phyloP scores from a whole-genome alignment of 2,797 vertebrate species.

The Masticophis lateralis region DNA sequence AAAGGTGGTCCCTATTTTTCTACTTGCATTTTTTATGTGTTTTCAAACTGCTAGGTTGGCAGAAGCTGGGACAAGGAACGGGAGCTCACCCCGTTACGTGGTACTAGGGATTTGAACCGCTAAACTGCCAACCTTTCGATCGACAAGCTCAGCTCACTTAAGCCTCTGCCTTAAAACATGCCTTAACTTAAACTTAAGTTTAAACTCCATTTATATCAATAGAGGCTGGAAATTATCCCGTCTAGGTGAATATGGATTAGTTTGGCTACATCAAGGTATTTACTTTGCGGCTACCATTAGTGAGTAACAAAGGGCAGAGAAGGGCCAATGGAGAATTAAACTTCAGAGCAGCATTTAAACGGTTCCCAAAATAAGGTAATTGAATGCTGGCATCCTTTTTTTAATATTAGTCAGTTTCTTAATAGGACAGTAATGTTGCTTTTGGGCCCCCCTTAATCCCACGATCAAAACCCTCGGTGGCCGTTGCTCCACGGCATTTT shows the following conservation, averaged over 20 bases:
- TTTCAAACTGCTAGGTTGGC: too few relatives aligned
- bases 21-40: too few relatives aligned
- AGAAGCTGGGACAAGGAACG: too few relatives aligned
- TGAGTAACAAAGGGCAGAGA: constrained; percentile 2
- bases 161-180: not conserved
- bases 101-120: too few relatives aligned
- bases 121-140: too few relatives aligned
- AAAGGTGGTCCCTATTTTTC: too few relatives aligned
- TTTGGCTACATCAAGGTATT: not conserved
- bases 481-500: not conserved
- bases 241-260: not conserved
- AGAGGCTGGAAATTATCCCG: not conserved
- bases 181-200: not conserved
- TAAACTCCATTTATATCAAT: not conserved
- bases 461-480: not conserved
- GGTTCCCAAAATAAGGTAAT: constrained; percentile 39
- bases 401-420: constrained; percentile 42
- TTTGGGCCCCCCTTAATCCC: constrained; percentile 6
- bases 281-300: not conserved
- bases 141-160: too few relatives aligned
- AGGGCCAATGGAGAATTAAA: not conserved
- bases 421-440: constrained; percentile 18
- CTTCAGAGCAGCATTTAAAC: constrained; percentile 24
- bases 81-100: too few relatives aligned
- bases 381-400: constrained; percentile 42